Evolutionary conservation across 2,113 vertebrate species (phyloP), one percentile per base, ranked within the genome.

Genomic region (Arothron firmamentum): DNA sequence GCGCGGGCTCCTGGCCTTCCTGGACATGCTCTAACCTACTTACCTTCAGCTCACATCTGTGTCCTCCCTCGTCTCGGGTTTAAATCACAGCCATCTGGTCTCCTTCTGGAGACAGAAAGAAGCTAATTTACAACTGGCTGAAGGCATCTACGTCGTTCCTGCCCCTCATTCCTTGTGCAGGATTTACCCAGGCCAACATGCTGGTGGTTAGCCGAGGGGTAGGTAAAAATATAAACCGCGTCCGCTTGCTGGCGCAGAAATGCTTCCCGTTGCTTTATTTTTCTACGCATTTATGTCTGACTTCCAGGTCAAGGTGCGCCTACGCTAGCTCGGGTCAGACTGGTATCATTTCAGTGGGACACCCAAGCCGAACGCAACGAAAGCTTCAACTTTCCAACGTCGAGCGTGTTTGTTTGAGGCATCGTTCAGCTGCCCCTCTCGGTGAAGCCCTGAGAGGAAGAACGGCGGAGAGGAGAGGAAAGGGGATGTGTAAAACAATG

Each of bases 71-170:
- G 21, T 57, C 53, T 59, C 56, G 66, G 60, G 48, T 56, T 79
- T 72, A 66, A 77, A 52, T 65, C 65, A n/a, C 13, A 45, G 49
- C 74, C 84, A 85, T 85, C 87, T 89, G 82, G 58, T 81, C 56
- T 56, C 52, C 53, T 75, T 73, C 80, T 65, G 57, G 55, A 25
- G 75, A 75, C 52, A 51, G 43, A 18, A 55, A 50, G 60, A 80
- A 71, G 61, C 42, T 74, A 67, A 66, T 80, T 62, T 31, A 80
- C 70, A 87, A 80, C 52, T 78, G 72, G 67, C 65, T 76, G 56
- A 66, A 66, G 56, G 45, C 45, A 38, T 38, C 6, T 38, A 38
- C 10, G 11, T 38, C 10, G 11, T 38, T 12, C 34, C 34, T 38
- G 34, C 34, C 34, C 34, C 25, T 28, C 34, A 38, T 12, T 38